Percentiles rank a stretch among this genome's conserved stretches.
These are phyloP conservation scores for Ageneiosus marmoratus DNA, from an alignment of 2,113 vertebrate species.

Conservation along the genomic window DNA sequence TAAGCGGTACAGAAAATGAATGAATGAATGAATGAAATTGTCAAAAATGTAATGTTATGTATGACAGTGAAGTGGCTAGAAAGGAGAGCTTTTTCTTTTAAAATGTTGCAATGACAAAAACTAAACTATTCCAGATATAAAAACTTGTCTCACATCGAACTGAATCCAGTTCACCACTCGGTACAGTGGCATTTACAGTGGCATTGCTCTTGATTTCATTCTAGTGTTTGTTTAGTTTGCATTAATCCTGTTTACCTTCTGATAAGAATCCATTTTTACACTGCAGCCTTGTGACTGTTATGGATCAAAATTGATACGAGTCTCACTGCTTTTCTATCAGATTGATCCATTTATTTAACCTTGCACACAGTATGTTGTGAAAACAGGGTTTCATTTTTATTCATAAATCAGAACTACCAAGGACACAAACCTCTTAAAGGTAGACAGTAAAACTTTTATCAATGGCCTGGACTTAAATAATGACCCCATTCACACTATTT, in stretches of 20 bases:
- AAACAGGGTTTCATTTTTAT: not conserved
- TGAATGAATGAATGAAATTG: no score
- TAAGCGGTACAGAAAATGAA: no score
- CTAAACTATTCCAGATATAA: not conserved
- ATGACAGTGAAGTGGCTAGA: not conserved
- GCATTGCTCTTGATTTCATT: not conserved
- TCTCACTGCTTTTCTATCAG: not conserved
- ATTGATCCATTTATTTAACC: not conserved
- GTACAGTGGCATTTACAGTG: not conserved
- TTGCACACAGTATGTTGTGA: not conserved
- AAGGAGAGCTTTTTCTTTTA: not conserved
- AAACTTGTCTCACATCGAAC: not conserved
- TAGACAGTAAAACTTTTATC: not conserved
- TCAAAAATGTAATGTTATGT: not conserved
- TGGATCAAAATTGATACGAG: not conserved
- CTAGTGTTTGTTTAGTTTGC: not conserved
- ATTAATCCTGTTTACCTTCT: not conserved
- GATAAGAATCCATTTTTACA: not conserved
- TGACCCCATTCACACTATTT: conserved; percentile 1
- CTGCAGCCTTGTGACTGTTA: not conserved
- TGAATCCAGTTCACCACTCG: not conserved
- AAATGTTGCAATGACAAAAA: not conserved
- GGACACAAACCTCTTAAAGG: not conserved
- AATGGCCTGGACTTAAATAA: not conserved
- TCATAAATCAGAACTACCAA: not conserved